Base-by-base conservation (phyloP, 2,888 invertebrate genomes). In the Drosophila trichaetosa region DNA sequence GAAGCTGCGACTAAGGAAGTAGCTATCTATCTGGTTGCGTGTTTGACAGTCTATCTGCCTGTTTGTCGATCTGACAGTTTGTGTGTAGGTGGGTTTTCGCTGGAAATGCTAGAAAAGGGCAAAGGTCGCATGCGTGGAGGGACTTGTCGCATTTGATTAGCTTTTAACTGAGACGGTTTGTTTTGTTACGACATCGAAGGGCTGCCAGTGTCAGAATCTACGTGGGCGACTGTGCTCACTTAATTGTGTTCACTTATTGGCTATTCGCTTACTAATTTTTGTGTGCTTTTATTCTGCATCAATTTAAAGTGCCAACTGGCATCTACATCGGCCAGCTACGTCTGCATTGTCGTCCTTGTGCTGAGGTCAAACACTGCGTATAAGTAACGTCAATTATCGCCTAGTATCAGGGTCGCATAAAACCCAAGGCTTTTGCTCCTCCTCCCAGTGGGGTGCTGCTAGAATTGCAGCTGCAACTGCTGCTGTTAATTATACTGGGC, bases 81-180 rank as follows among this genome's bases (percentile, higher is more conserved):
- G 61, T 34, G 58, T 51, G 53, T 31, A 4, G 49, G 58, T 34
- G 31, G 46, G 62, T 46, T 62, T 79, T 56, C 76, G 51, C 56
- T 63, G 65, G 59, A 77, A 71, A 65, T 77, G 57, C 61, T 63
- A 59, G 67, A 52, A 77, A 81, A 81, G 67, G 81, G 27, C 80
- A 83, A 77, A 78, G 83, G 81, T 81, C 81, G 69, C 54, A 56
- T 69, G 70, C 76, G 68, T 82, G 80, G 57, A 64, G 40, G 59
- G 71, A 69, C 69, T 71, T 79, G 71, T 71, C 74, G 82, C 79
- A 80, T 80, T 80, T 83, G 74, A 82, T 80, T 76, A 80, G 64
- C 76, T 65, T 69, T 73, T 74, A 36, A 63, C 34, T 31, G 71
- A 33, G 54, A 49, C 61, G 48, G 61, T 31, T 53, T 34, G 48